Percentiles rank a stretch among this genome's conserved stretches.
Evolutionary conservation across 1,140 invertebrate species (phyloP).

Genomic region (Lucilia cuprina): DNA sequence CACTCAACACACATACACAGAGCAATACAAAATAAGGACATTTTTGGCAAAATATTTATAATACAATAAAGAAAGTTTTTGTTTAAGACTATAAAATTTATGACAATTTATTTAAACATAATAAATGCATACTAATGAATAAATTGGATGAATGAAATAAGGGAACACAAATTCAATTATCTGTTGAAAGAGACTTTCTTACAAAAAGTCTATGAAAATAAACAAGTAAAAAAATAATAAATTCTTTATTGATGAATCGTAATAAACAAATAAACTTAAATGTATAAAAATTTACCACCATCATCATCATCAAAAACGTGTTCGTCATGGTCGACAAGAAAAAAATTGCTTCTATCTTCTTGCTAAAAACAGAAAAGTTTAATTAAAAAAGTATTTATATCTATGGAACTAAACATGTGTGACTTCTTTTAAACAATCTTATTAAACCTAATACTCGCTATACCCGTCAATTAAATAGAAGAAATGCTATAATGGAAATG

Average conservation of each 20-base stretch:
- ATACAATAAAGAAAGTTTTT: slow-evolving; percentile 20
- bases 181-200: neutral
- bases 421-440: no score
- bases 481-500: no score
- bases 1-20: neutral
- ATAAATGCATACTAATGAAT: slow-evolving; percentile 11
- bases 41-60: slow-evolving; percentile 23
- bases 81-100: neutral
- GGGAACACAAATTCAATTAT: neutral
- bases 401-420: no score
- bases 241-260: slow-evolving; percentile 29
- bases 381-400: neutral
- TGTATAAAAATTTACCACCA: neutral
- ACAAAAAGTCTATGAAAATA: neutral
- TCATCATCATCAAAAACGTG: neutral
- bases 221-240: neutral
- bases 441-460: no score
- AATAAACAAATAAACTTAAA: slow-evolving; percentile 7
- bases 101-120: neutral
- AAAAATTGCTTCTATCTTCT: neutral
- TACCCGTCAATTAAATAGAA: no score
- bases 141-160: neutral
- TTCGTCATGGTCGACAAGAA: neutral
- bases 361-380: neutral
- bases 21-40: neutral